Percentiles rank a stretch among this genome's conserved stretches.
Conservation (phyloP, 1,140 invertebrate species). For the Eueides isabella region DNA sequence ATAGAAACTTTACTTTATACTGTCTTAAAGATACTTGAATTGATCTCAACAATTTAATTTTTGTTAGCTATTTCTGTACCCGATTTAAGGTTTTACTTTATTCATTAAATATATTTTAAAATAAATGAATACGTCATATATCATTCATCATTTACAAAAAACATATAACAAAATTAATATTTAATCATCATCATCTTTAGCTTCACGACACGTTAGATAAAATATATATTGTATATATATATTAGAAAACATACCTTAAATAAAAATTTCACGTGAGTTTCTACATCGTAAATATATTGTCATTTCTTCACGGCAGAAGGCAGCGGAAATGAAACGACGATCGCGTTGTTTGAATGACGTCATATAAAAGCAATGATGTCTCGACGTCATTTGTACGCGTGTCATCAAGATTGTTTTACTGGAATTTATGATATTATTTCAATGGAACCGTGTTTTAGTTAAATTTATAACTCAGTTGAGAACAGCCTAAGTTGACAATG, state of each 20-base stretch:
- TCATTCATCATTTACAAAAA: no score
- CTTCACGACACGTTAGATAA: neutral
- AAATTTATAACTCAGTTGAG: neutral
- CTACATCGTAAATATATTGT: conserved; percentile 24
- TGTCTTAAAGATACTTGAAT: neutral
- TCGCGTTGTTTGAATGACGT: conserved; percentile 23
- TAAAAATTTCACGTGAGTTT: neutral
- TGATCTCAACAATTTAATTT: neutral
- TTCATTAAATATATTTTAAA: neutral
- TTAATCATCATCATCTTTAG: no score
- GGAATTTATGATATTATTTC: no score
- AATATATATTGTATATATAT: neutral
- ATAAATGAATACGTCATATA: no score
- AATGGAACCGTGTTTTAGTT: neutral
- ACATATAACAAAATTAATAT: no score
- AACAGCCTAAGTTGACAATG: neutral
- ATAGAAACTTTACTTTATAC: conserved; percentile 1
- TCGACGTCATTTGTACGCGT: neutral
- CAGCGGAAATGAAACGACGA: conserved; percentile 33
- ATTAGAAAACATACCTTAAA: neutral
- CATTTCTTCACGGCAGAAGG: conserved; percentile 16
- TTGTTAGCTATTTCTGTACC: neutral
- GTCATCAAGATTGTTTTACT: neutral
- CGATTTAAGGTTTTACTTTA: neutral
- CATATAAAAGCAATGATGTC: conserved; percentile 22